These are phyloP conservation scores for Ascaphus truei DNA, from an alignment of 2,113 vertebrate genomes.

Conservation along the genomic window DNA sequence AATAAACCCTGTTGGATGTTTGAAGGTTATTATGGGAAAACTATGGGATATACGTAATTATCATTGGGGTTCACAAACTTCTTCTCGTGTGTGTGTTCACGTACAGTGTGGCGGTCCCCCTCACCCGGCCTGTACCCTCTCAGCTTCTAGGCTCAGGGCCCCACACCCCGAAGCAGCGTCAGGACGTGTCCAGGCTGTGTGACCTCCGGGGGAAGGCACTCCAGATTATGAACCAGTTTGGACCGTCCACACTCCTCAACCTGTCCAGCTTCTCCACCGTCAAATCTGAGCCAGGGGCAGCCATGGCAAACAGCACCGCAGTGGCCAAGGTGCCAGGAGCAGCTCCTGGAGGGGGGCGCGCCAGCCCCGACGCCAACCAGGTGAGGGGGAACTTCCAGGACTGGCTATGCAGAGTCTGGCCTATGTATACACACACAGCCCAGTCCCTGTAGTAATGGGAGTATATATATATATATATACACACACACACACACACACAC, in stretches of 20 bases:
- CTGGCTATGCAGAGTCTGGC: not conserved
- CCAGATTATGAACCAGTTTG: conserved; percentile 83
- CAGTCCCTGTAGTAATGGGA: no score
- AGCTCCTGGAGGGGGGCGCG: conserved; percentile 69
- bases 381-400: conserved; percentile 48
- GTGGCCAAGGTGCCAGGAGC: conserved; percentile 72
- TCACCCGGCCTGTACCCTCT: conserved; percentile 14
- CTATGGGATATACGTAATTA: no score
- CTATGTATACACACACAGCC: not conserved
- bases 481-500: no score
- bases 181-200: conserved; percentile 65
- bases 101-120: not conserved
- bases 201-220: conserved; percentile 68
- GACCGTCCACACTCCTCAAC: conserved; percentile 73
- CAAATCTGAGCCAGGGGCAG: conserved; percentile 67
- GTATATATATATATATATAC: no score
- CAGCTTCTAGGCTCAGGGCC: conserved; percentile 69
- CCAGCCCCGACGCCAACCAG: conserved; percentile 92
- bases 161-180: conserved; percentile 64
- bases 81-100: no score
- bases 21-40: no score
- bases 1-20: no score
- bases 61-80: no score
- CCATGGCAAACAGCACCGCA: conserved; percentile 87
- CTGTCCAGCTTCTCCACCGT: conserved; percentile 73